phyloP scores from a whole-genome alignment of 1,140 invertebrate genomes.

The Hyles euphorbiae region DNA sequence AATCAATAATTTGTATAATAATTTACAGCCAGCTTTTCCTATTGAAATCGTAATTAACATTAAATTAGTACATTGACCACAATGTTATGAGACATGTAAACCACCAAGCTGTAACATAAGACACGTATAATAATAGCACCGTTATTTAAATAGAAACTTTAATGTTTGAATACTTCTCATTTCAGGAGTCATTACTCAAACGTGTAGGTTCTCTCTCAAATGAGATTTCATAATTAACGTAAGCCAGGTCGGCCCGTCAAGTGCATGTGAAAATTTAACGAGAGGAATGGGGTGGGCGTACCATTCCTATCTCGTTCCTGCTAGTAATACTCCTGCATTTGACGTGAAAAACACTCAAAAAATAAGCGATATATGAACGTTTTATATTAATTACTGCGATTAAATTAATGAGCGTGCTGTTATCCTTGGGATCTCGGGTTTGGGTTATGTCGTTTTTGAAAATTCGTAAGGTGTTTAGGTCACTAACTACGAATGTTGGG shows the following conservation, averaged over 20 bases:
- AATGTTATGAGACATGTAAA: too few relatives aligned
- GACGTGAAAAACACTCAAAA: constrained; percentile 35
- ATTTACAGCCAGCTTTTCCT: too few relatives aligned
- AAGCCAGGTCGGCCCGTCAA: constrained; percentile 67
- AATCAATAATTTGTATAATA: too few relatives aligned
- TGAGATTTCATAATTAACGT: constrained; percentile 74
- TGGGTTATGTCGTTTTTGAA: background rate
- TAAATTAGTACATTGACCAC: too few relatives aligned
- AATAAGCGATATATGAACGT: constrained; percentile 18
- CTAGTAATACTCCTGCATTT: constrained; percentile 28
- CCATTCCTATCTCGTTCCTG: constrained; percentile 51
- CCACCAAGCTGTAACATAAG: too few relatives aligned
- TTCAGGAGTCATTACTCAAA: constrained; percentile 66
- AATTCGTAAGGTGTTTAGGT: too few relatives aligned
- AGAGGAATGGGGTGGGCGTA: constrained; percentile 42
- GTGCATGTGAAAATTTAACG: constrained; percentile 74
- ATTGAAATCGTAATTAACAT: too few relatives aligned
- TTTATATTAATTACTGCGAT: constrained; percentile 17
- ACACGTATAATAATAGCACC: constrained; percentile 10
- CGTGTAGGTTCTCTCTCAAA: constrained; percentile 65
- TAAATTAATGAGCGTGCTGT: constrained; percentile 15
- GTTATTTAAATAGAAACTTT: constrained; percentile 39
- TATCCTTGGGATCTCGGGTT: background rate
- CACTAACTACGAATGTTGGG: too few relatives aligned
- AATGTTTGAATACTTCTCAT: constrained; percentile 50